Percentiles rank a stretch among this genome's conserved stretches.
Conservation (phyloP, 2,797 vertebrate species). For the Gambusia yucatana region DNA sequence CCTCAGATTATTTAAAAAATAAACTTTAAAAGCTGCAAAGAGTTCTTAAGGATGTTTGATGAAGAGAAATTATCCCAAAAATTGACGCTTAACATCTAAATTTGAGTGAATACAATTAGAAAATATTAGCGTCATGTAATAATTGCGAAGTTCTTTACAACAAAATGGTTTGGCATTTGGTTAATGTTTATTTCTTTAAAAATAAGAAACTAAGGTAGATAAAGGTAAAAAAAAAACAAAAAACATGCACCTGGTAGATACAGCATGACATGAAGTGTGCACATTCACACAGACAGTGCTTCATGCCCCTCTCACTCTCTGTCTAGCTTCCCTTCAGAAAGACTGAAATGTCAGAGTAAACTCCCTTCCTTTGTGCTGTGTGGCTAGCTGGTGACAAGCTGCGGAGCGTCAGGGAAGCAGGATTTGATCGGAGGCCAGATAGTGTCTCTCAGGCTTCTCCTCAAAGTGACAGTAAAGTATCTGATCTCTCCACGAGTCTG, state of each 20-base stretch:
- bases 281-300: constrained; percentile 15
- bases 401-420: constrained; percentile 51
- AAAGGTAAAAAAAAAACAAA: constrained; percentile 32
- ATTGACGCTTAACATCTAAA: background rate
- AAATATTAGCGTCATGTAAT: background rate
- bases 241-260: constrained; percentile 41
- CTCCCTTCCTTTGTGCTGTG: constrained; percentile 24
- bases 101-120: background rate
- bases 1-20: background rate
- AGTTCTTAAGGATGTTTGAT: background rate
- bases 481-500: constrained; percentile 24
- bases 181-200: constrained; percentile 21
- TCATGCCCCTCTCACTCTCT: constrained; percentile 22
- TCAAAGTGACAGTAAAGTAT: constrained; percentile 44
- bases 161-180: constrained; percentile 4
- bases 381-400: constrained; percentile 42
- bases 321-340: constrained; percentile 25
- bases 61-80: background rate
- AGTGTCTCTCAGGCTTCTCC: constrained; percentile 39
- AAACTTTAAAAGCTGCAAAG: background rate
- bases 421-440: constrained; percentile 55
- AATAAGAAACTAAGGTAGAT: constrained; percentile 53
- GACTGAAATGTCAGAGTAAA: constrained; percentile 28
- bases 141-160: background rate
- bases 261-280: constrained; percentile 14